These are phyloP conservation scores for Pentalonia nigronervosa DNA, from an alignment of 1,140 invertebrate species.

Conservation along the genomic window DNA sequence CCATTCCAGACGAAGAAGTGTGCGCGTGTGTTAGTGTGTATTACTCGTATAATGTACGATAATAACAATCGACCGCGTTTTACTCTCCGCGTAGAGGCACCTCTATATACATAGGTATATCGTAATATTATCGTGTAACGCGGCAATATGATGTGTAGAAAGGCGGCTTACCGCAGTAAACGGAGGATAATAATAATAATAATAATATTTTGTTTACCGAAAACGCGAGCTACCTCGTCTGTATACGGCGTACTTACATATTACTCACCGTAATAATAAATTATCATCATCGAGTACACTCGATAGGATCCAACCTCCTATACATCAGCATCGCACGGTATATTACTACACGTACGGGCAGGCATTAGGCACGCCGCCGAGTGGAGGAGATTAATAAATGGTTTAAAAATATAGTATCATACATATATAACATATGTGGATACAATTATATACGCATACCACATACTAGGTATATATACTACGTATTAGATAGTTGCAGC, in stretches of 20 bases:
- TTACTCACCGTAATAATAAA: not conserved
- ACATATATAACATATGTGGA: too few species aligned
- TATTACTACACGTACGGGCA: not conserved
- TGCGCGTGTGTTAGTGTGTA: not conserved
- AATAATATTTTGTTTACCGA: conserved; percentile 25
- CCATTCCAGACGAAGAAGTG: not conserved
- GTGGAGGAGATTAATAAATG: not conserved
- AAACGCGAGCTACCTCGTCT: not conserved
- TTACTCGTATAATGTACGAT: not conserved
- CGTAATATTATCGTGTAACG: not conserved
- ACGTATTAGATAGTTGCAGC: not conserved
- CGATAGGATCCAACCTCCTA: not conserved
- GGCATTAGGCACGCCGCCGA: not conserved
- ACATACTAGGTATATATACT: not conserved
- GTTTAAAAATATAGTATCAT: not conserved
- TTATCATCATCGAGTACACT: not conserved
- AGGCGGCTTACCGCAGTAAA: not conserved
- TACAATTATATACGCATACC: not conserved
- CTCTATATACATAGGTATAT: not conserved
- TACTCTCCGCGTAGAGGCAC: not conserved
- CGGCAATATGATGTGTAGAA: not conserved
- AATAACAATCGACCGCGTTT: not conserved
- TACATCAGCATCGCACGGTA: not conserved
- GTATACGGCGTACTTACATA: too few species aligned
- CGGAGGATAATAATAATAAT: conserved; percentile 17